Evolutionary conservation across 2,888 invertebrate species (phyloP).

Genomic region (Nasonia oneida): DNA sequence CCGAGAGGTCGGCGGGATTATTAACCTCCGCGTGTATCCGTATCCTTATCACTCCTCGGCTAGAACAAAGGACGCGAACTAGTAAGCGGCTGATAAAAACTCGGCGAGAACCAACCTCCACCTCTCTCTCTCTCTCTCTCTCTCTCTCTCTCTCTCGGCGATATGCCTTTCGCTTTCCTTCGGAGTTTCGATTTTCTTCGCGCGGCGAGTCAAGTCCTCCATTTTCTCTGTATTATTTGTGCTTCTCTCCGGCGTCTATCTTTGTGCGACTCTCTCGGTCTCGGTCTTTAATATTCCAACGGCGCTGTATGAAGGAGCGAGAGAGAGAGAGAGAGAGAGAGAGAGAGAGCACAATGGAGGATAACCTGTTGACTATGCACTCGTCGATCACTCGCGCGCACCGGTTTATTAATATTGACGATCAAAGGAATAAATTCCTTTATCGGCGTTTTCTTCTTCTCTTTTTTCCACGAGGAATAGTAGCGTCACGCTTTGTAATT

Average conservation of each 20-base stretch:
- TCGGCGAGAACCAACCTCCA: not conserved
- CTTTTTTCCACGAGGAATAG: slow-evolving; percentile 15
- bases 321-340: slow-evolving; percentile 33
- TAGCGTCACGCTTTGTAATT: slow-evolving; percentile 36
- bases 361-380: slow-evolving; percentile 59
- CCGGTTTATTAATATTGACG: slow-evolving; percentile 51
- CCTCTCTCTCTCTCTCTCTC: not conserved
- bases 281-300: slow-evolving; percentile 53
- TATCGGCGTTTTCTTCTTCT: not conserved
- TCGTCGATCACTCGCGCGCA: slow-evolving; percentile 49
- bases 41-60: not conserved
- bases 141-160: not conserved
- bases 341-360: slow-evolving; percentile 51
- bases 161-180: slow-evolving; percentile 37
- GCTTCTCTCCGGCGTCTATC: not conserved
- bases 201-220: not conserved
- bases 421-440: slow-evolving; percentile 19
- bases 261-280: slow-evolving; percentile 24
- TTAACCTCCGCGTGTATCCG: not conserved
- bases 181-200: slow-evolving; percentile 54
- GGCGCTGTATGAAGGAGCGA: slow-evolving; percentile 29
- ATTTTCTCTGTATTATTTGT: slow-evolving; percentile 39
- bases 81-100: not conserved
- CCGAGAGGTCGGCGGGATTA: not conserved
- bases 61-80: not conserved